phyloP scores from a whole-genome alignment of 2,888 invertebrate species.

The Drosophila silvestris region DNA sequence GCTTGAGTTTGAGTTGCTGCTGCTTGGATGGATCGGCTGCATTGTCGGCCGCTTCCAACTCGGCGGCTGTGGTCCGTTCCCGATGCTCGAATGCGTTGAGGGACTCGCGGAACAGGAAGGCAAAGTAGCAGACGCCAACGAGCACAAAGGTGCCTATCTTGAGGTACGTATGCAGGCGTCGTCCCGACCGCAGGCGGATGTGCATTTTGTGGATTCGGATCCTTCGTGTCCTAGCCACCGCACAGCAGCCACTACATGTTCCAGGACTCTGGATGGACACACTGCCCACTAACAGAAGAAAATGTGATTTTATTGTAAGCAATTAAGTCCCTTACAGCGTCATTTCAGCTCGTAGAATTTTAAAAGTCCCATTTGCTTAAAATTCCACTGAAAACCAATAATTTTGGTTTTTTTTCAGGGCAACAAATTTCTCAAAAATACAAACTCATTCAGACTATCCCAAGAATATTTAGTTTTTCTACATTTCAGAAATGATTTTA shows the following conservation, averaged over 20 bases:
- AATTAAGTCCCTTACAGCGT: neutral
- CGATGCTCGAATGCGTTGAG: constrained; percentile 84
- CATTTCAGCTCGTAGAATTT: neutral
- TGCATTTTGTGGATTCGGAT: constrained; percentile 69
- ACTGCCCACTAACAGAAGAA: neutral
- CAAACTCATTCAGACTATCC: neutral
- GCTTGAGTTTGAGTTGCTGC: constrained; percentile 75
- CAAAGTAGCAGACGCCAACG: constrained; percentile 83
- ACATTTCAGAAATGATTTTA: neutral
- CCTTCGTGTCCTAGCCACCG: constrained; percentile 23
- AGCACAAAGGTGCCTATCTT: constrained; percentile 81
- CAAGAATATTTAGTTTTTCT: neutral
- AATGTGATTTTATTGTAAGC: neutral
- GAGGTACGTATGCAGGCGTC: constrained; percentile 82
- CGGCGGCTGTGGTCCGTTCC: constrained; percentile 66
- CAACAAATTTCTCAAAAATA: neutral
- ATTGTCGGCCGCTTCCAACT: constrained; percentile 43
- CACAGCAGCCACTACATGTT: constrained; percentile 52
- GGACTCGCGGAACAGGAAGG: constrained; percentile 84
- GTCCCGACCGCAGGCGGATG: constrained; percentile 80
- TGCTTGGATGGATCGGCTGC: constrained; percentile 64
- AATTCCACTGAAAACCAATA: neutral
- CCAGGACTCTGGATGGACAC: constrained; percentile 2
- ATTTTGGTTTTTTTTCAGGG: neutral
- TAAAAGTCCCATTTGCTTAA: neutral